A percentile compares a stretch with the other conserved stretches of the same genome.
Conservation (phyloP, 2,888 invertebrate species). For the Synergus itoensis region DNA sequence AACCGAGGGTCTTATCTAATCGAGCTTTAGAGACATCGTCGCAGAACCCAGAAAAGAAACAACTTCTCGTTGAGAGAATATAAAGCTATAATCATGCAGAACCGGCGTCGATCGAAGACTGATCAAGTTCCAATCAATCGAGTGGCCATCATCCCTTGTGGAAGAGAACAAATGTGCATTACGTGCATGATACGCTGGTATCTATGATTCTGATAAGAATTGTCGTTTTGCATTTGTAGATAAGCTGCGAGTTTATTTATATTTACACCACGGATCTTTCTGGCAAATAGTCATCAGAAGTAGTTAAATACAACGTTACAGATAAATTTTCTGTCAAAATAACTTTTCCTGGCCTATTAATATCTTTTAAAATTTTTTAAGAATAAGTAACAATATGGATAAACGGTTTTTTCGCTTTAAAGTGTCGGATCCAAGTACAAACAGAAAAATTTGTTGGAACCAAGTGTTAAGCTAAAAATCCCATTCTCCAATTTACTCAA, state of each 20-base stretch:
- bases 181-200: neutral
- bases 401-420: too few species aligned
- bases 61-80: constrained; percentile 46
- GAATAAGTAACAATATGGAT: too few species aligned
- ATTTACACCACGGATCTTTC: neutral
- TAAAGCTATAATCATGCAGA: constrained; percentile 2
- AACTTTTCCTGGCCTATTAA: too few species aligned
- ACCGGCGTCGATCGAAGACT: neutral
- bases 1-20: constrained; percentile 75
- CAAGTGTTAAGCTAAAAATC: too few species aligned
- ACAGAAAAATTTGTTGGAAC: too few species aligned
- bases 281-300: neutral
- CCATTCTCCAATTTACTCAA: too few species aligned
- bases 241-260: constrained; percentile 20
- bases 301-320: too few species aligned
- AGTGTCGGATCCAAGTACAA: too few species aligned
- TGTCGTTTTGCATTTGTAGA: constrained; percentile 6
- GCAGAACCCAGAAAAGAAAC: constrained; percentile 59
- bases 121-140: constrained; percentile 18
- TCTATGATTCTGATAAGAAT: constrained; percentile 35
- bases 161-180: neutral
- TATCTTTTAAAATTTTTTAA: too few species aligned
- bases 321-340: too few species aligned
- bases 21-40: constrained; percentile 62
- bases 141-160: constrained; percentile 17